Base-by-base conservation (phyloP, 2,888 invertebrate genomes). In the Calliphora vomitoria region DNA sequence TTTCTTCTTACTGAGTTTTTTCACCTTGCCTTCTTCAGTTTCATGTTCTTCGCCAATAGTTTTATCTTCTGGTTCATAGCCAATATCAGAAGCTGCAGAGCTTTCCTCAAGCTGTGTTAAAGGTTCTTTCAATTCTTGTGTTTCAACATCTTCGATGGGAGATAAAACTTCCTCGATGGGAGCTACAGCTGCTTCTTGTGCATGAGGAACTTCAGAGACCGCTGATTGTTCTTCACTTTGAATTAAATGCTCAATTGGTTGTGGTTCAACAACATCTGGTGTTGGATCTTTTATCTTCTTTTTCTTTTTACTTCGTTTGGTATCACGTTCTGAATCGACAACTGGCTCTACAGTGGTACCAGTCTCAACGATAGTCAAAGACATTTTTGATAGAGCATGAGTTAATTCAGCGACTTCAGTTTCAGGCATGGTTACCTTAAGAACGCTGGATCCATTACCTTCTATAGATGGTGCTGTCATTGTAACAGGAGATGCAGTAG, bases 31-130 rank as follows among this genome's bases (percentile, higher is more conserved):
- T 10, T 91, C 90, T 8, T 93, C 93, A n/a, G 90, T 89, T 82
- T 94, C 94, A 35, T 86, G 62, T 15, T 90, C 91, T 10, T 92
- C 92, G 31, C 95, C 94, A 1, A 96, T 95, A 87, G 95, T 94
- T 88, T 95, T 95, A 90, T 96, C 91, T 62, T 92, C 97, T 11
- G 96, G 95, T 91, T 97, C 97, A 91, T 97, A 97, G n/a, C 96
- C 97, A 75, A 89, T 86, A 76, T 89, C 90, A 84, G 91, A 90
- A 72, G 85, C 85, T 20, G 88, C 58, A 41, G 86, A 85, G 8
- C 75, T 75, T 11, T 82, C 76, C 31, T 89, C 83, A 58, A 80
- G 38, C 66, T 88, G 82, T 8, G 82, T 15, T 13, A 66, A 18
- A 35, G 81, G 25, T 58, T 79, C 71, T 20, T 44, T 18, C 13